Evolutionary conservation across 2,113 vertebrate species (phyloP).

Genomic region (Sylvicapra grimmia): DNA sequence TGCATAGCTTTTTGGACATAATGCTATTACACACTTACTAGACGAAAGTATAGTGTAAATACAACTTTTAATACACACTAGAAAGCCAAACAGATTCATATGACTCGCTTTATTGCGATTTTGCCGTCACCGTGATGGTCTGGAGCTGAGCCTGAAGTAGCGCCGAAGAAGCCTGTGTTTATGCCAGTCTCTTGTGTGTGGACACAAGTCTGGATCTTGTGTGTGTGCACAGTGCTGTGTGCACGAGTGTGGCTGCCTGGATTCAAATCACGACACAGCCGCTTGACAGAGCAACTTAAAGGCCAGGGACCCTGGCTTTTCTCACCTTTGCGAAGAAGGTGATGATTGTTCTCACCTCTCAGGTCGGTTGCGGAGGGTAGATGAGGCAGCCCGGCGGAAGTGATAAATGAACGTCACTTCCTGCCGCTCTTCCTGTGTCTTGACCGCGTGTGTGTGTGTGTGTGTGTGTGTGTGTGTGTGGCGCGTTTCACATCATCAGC

Average conservation of each 20-base stretch:
- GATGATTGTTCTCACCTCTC: no score
- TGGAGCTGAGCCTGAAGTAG: background rate
- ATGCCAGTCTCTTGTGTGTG: background rate
- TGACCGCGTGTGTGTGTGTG: background rate
- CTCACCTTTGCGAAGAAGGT: accelerated
- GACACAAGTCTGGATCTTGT: no score
- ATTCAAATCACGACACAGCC: background rate
- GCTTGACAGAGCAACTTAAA: no score
- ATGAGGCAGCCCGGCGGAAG: accelerated
- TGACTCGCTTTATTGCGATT: background rate
- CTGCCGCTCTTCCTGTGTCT: background rate
- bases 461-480: background rate
- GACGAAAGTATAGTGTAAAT: background rate
- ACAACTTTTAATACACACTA: background rate
- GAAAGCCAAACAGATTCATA: background rate
- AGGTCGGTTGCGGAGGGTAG: background rate
- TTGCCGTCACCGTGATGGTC: background rate
- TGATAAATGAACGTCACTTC: background rate
- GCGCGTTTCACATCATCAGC: accelerated
- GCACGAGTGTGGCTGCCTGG: background rate
- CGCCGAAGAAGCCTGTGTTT: background rate
- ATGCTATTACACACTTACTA: background rate
- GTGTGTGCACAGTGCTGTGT: background rate
- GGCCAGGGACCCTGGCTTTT: background rate
- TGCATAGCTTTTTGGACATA: background rate